Percentiles rank a stretch among this genome's conserved stretches.
Conservation (phyloP, 2,797 vertebrate genomes). For the Tokudaia muenninki region DNA sequence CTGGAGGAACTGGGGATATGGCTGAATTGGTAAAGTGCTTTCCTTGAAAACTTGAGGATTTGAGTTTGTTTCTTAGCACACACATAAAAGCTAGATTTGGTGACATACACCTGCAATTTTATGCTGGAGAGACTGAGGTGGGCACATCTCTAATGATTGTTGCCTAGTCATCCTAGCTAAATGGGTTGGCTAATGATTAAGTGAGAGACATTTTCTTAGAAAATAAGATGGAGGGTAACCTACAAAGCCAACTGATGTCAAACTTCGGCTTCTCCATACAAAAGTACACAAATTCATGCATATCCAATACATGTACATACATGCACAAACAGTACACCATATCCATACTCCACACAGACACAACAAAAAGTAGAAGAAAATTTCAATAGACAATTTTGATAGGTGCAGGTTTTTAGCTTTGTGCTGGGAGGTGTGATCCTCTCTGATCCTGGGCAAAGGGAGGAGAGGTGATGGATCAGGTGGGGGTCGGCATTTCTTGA, state of each 20-base stretch:
- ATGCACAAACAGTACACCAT: not conserved
- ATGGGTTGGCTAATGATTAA: too few relatives aligned
- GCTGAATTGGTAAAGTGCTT: not conserved
- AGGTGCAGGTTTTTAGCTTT: not conserved
- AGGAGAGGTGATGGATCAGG: too few relatives aligned
- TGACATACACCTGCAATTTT: not conserved
- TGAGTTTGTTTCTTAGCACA: not conserved
- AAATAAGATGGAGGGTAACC: not conserved
- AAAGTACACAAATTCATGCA: not conserved
- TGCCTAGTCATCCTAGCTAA: not conserved
- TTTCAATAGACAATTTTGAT: not conserved
- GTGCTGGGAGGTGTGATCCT: not conserved
- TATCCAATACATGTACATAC: not conserved
- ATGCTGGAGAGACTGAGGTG: not conserved
- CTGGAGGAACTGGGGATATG: too few relatives aligned
- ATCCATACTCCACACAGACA: not conserved
- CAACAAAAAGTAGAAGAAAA: too few relatives aligned
- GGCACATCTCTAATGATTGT: not conserved
- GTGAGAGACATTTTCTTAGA: not conserved
- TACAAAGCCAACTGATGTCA: not conserved
- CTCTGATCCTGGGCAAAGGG: too few relatives aligned
- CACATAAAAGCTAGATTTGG: not conserved
- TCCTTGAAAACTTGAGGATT: not conserved
- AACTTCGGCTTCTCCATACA: not conserved
- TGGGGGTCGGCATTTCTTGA: too few relatives aligned